phyloP scores from a whole-genome alignment of 2,888 invertebrate genomes.

The Lasioglossum zephyrum region DNA sequence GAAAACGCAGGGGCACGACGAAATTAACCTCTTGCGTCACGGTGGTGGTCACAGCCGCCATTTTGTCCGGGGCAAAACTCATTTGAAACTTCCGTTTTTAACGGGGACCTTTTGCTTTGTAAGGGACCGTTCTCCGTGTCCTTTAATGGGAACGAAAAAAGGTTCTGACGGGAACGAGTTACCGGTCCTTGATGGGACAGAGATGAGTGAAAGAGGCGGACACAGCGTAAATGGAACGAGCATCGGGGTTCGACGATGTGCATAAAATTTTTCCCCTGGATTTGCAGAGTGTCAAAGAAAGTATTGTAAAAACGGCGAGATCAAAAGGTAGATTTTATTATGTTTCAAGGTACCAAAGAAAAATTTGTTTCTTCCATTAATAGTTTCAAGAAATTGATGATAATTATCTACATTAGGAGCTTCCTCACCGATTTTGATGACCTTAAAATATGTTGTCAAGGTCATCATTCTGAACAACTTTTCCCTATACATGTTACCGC shows the following conservation, averaged over 20 bases:
- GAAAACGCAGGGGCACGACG: neutral
- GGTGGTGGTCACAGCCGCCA: neutral
- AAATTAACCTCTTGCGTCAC: neutral
- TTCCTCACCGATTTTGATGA: too few relatives aligned
- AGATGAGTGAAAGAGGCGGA: neutral
- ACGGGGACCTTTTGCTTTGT: neutral
- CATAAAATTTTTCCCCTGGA: neutral
- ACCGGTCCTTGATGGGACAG: neutral
- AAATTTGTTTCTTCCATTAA: too few relatives aligned
- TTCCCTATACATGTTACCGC: too few relatives aligned
- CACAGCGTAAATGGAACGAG: neutral
- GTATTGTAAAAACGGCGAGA: neutral
- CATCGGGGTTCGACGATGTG: neutral
- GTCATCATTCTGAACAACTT: too few relatives aligned
- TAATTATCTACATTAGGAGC: too few relatives aligned
- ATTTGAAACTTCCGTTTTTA: constrained; percentile 4
- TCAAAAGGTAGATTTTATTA: neutral
- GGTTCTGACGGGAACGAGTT: neutral
- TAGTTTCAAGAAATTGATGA: too few relatives aligned
- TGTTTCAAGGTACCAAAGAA: too few relatives aligned
- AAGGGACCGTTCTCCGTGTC: neutral
- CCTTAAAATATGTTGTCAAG: too few relatives aligned
- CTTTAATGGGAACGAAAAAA: neutral
- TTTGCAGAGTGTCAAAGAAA: neutral
- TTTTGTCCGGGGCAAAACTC: neutral